Conservation (phyloP, 2,888 invertebrate species). For the Pseudeuparius sepicola region DNA sequence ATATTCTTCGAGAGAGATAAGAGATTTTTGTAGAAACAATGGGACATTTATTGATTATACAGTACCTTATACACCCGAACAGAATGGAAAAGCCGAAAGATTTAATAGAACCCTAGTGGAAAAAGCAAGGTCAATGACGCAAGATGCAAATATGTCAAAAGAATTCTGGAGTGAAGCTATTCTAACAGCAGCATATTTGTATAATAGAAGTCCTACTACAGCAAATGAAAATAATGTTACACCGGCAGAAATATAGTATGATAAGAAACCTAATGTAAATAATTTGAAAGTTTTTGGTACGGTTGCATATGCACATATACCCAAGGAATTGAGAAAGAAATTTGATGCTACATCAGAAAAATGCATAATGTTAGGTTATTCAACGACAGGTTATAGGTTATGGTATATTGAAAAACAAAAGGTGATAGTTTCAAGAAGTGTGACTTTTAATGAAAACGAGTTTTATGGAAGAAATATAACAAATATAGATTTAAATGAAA, state of each 20-base stretch:
- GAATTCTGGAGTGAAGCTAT: no score
- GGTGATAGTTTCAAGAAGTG: conserved; percentile 9
- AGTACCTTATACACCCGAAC: conserved; percentile 1
- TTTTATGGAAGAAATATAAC: conserved; percentile 9
- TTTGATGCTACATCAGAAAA: conserved; percentile 16
- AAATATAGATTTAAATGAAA: conserved; percentile 6
- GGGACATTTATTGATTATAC: neutral
- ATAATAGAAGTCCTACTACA: neutral
- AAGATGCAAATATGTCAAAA: neutral
- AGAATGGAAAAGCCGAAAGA: conserved; percentile 2
- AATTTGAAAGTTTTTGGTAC: conserved; percentile 17
- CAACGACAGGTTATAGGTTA: conserved; percentile 10
- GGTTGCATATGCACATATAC: conserved; percentile 13
- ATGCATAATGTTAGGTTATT: conserved; percentile 14
- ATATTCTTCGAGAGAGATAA: neutral
- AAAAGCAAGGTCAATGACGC: neutral
- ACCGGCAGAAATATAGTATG: conserved; percentile 17
- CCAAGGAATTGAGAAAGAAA: conserved; percentile 15
- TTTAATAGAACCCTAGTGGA: neutral
- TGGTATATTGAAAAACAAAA: conserved; percentile 10
- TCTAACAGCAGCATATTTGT: neutral
- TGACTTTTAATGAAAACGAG: conserved; percentile 13
- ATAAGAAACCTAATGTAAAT: conserved; percentile 13
- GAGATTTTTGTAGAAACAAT: neutral
- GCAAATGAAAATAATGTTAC: conserved; percentile 8